Evolutionary conservation across 2,888 invertebrate genomes (phyloP).

Genomic region (Sussaba pulchella): DNA sequence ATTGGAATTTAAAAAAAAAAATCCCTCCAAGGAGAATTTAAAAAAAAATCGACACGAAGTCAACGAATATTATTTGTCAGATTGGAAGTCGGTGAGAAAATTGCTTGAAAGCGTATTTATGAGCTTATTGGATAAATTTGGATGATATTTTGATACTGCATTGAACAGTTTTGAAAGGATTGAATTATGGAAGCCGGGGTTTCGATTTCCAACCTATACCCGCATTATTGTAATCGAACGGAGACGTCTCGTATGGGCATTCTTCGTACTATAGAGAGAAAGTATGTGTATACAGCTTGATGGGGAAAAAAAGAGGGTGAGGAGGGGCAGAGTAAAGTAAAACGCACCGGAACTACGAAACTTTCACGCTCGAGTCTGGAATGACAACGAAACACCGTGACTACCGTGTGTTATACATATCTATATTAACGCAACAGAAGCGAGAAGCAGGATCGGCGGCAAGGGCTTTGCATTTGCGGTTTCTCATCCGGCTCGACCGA

Average conservation of each 20-base stretch:
- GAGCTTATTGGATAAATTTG: too few relatives aligned
- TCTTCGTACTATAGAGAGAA: slow-evolving; percentile 62
- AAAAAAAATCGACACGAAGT: background rate
- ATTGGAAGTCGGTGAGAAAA: too few relatives aligned
- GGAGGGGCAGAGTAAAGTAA: slow-evolving; percentile 36
- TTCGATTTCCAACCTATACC: slow-evolving; percentile 39
- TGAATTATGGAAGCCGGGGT: background rate
- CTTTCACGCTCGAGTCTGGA: slow-evolving; percentile 55
- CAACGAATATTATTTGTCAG: background rate
- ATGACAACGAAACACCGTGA: slow-evolving; percentile 41
- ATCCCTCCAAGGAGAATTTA: background rate
- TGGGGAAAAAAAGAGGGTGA: too few relatives aligned
- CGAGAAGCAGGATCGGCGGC: slow-evolving; percentile 37
- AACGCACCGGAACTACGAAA: slow-evolving; percentile 64
- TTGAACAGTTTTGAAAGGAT: background rate
- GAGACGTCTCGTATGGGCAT: slow-evolving; percentile 27
- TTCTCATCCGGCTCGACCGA: slow-evolving; percentile 80
- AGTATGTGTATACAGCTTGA: too few relatives aligned
- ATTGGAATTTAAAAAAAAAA: background rate
- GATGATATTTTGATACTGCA: too few relatives aligned
- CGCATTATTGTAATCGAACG: slow-evolving; percentile 54
- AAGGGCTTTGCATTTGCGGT: slow-evolving; percentile 77
- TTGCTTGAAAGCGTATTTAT: too few relatives aligned
- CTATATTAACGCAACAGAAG: slow-evolving; percentile 30
- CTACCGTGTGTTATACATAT: slow-evolving; percentile 11